phyloP scores from a whole-genome alignment of 2,888 invertebrate genomes.

The Scaptomyza polygonia region DNA sequence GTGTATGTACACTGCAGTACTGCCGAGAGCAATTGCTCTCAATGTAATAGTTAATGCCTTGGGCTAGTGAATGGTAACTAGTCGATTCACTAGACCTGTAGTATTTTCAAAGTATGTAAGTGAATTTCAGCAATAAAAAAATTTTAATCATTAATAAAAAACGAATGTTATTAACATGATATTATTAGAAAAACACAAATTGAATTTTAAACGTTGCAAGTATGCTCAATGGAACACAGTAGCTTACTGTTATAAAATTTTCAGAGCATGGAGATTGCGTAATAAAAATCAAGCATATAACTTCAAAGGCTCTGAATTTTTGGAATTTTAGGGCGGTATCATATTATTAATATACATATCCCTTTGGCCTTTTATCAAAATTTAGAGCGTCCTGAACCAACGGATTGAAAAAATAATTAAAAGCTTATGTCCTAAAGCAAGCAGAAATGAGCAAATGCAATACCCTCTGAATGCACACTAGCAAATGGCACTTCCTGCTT shows the following conservation, averaged over 20 bases:
- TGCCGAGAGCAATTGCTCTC: conserved; percentile 3
- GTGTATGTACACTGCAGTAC: conserved; percentile 3
- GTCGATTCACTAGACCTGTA: conserved; percentile 12
- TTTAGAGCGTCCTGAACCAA: too few species aligned
- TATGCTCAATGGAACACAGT: neutral
- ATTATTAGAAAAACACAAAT: conserved; percentile 1
- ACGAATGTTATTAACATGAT: conserved; percentile 5
- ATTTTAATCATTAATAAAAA: conserved; percentile 5
- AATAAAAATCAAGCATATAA: conserved; percentile 8
- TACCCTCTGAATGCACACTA: neutral
- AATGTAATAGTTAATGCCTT: conserved; percentile 8
- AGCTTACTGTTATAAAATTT: conserved; percentile 6
- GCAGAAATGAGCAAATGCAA: neutral
- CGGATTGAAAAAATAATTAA: neutral
- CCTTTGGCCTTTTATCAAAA: neutral
- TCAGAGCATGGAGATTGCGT: conserved; percentile 5
- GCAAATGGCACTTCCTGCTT: too few species aligned
- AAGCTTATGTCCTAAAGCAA: too few species aligned
- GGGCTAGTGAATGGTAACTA: conserved; percentile 12
- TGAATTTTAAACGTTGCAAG: neutral
- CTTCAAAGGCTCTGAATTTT: neutral
- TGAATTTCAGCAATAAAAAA: conserved; percentile 7
- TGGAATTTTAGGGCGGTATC: neutral
- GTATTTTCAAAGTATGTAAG: conserved; percentile 12
- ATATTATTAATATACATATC: neutral